Percentiles rank a stretch among this genome's conserved stretches.
Evolutionary conservation across 2,113 vertebrate genomes (phyloP).

Genomic region (Malurus cyaneus): DNA sequence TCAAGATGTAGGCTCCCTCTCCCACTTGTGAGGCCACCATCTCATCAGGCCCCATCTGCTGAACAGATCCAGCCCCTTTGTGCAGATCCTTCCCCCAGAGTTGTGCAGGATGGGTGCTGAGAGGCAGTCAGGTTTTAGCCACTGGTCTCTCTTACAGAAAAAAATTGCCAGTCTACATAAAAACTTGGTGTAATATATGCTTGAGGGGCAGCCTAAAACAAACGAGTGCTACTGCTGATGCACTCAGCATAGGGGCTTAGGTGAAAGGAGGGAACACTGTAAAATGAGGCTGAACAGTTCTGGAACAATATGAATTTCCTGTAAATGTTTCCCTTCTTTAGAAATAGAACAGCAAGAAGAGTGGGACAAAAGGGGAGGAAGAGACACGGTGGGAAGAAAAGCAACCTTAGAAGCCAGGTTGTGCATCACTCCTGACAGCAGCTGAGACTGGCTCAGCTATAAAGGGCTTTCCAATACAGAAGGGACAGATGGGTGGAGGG

Average conservation of each 20-base stretch:
- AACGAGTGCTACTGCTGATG: not conserved
- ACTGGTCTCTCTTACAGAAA: not conserved
- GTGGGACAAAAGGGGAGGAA: accelerated
- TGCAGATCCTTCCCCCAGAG: not conserved
- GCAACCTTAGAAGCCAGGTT: not conserved
- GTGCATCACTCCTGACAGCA: accelerated
- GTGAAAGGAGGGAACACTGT: not conserved
- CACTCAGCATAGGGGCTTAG: not conserved
- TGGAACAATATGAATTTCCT: not conserved
- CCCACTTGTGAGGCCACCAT: not conserved
- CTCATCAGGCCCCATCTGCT: not conserved
- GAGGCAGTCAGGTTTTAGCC: not conserved
- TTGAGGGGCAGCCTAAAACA: not conserved
- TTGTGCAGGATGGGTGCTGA: not conserved
- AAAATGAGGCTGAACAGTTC: not conserved
- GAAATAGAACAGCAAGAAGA: not conserved
- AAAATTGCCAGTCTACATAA: not conserved
- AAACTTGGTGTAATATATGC: not conserved
- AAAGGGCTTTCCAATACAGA: not conserved
- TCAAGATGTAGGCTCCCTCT: not conserved
- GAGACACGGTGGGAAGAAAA: not conserved
- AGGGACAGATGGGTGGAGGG: not conserved
- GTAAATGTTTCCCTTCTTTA: not conserved
- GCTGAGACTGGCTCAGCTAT: not conserved
- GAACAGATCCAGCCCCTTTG: accelerated